Base-by-base conservation (phyloP, 2,797 vertebrate species). In the Smutsia gigantea region DNA sequence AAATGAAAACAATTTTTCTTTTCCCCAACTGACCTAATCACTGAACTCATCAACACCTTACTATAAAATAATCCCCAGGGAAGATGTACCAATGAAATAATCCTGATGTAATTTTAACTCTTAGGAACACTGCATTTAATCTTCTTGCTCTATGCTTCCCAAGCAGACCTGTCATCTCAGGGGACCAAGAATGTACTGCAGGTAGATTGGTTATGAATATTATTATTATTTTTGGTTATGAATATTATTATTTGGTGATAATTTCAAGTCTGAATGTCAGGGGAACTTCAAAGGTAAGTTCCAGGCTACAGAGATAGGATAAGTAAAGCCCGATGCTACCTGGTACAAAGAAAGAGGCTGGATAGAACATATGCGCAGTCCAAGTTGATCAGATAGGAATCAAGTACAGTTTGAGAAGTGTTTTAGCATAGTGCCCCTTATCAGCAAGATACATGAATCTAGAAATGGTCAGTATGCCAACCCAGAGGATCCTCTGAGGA, bases 71-170 rank as follows among this genome's bases (percentile, higher is more conserved):
- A n/a, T 66, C 95, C 94, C 66, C 31, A 42, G 79, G 92, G 95
- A 66, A 75, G 55, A 27, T 42, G 74, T 64, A n/a, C 88, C 79
- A 10, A 25, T 75, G 90, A 94, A 88, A 37, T 87, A 93, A 39
- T 64, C 71, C 87, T 92, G 95, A 93, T 59, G 59, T 55, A 97
- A 87, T 89, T 84, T 83, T 87, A 87, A 92, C 72, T 69, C 46
- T 89, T 37, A 85, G 74, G 59, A 42, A 69, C 51, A 89, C 27
- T n/a, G 19, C 25, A 77, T 87, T 90, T 81, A n/a, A 82, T 31
- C 59, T 57, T 90, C 49, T 39, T 68, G 37, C 74, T 69, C 92
- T 89, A 5, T 82, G n/a, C 59, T 90, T 92, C 39, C 88, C 85
- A 81, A 64, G 69, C 4, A 86, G 81, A 94, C 23, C 59, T 81